A percentile compares a stretch with the other conserved stretches of the same genome.
phyloP scores from a whole-genome alignment of 2,888 invertebrate species.

The Apoda limacodes region DNA sequence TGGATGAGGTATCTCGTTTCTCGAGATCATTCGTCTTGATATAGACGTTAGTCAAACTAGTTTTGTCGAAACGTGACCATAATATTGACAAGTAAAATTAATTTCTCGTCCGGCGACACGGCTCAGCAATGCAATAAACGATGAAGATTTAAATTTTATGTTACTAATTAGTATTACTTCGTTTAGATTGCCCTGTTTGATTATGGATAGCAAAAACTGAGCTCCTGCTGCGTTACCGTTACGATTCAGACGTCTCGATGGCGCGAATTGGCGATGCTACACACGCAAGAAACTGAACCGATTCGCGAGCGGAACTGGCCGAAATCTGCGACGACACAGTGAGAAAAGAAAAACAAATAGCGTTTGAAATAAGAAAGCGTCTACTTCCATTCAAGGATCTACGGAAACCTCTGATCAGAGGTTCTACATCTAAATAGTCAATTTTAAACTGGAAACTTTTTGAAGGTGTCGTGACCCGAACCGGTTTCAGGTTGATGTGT shows the following conservation, averaged over 20 bases:
- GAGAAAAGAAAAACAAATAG: conserved; percentile 45
- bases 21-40: conserved; percentile 51
- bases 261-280: conserved; percentile 49
- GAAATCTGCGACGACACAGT: conserved; percentile 50
- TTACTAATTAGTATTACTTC: conserved; percentile 47
- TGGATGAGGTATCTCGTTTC: conserved; percentile 49
- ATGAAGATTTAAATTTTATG: conserved; percentile 45
- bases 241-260: conserved; percentile 29
- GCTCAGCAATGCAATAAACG: conserved; percentile 27
- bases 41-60: conserved; percentile 55
- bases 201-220: conserved; percentile 46
- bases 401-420: conserved; percentile 34
- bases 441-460: conserved; percentile 24
- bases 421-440: conserved; percentile 20
- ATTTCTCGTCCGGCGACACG: conserved; percentile 39
- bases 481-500: conserved; percentile 10
- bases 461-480: conserved; percentile 18
- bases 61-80: conserved; percentile 52
- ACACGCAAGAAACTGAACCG: conserved; percentile 46
- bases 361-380: conserved; percentile 36
- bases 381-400: conserved; percentile 41
- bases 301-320: conserved; percentile 19
- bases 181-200: conserved; percentile 49
- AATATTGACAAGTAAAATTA: conserved; percentile 56
- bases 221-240: conserved; percentile 46